A percentile compares a stretch with the other conserved stretches of the same genome.
Evolutionary conservation across 2,797 vertebrate genomes (phyloP).

Genomic region (Sparidentex hasta): DNA sequence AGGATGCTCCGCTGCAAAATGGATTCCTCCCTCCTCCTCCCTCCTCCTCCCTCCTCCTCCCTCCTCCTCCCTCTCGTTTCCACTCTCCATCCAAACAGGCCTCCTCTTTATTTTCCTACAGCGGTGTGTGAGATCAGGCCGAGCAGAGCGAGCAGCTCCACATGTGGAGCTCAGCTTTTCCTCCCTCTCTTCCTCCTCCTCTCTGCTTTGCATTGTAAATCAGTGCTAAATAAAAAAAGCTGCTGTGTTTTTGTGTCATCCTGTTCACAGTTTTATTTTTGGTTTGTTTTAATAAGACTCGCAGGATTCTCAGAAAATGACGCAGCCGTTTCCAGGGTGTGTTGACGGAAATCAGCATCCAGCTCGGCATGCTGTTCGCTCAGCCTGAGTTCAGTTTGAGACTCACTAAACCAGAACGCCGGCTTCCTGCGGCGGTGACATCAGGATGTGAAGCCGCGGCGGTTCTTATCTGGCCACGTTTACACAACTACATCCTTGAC

Average conservation of each 20-base stretch:
- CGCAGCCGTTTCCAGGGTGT: slow-evolving; percentile 43
- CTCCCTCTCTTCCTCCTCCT: neutral
- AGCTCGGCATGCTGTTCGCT: slow-evolving; percentile 7
- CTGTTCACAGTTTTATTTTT: neutral
- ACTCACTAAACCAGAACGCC: slow-evolving; percentile 16
- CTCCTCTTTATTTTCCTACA: slow-evolving; percentile 38
- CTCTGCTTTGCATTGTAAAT: slow-evolving; percentile 28
- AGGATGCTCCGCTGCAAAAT: slow-evolving; percentile 59
- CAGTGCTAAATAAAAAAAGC: neutral
- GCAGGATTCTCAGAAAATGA: slow-evolving; percentile 27
- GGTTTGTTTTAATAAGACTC: neutral
- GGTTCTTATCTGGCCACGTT: no score
- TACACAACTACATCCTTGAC: no score
- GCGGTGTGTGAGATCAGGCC: slow-evolving; percentile 27
- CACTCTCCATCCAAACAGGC: slow-evolving; percentile 46
- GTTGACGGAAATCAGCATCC: slow-evolving; percentile 46
- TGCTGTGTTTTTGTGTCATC: neutral
- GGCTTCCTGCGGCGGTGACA: neutral
- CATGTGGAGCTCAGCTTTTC: neutral
- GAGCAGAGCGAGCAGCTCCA: neutral
- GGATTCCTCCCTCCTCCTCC: slow-evolving; percentile 18
- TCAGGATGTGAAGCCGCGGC: neutral
- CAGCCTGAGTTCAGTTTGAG: slow-evolving; percentile 1
- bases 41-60: neutral
- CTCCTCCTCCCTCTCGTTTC: slow-evolving; percentile 17